Base-by-base conservation (phyloP, 1,140 invertebrate genomes). In the Sminthurinus signatus region DNA sequence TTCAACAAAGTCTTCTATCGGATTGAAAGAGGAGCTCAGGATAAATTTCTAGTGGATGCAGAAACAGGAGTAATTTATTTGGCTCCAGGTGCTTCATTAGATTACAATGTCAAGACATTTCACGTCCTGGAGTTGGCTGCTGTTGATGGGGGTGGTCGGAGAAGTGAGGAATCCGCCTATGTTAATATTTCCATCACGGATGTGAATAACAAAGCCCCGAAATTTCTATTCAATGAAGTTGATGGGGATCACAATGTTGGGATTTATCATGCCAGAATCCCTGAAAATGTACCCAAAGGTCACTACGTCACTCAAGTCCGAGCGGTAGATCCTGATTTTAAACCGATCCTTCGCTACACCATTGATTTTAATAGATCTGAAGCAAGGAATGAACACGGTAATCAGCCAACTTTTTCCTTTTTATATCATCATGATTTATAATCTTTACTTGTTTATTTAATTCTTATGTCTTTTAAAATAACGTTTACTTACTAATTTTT, bases 41-140 rank as follows among this genome's bases (percentile, higher is more conserved):
- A 96, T 74, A 96, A 96, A 78, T 98, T 97, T 76, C 84, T 90
- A 0, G 91, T 96, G 12, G 86, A 89, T 72, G 81, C 89, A 0
- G 85, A 87, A 71, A 84, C 82, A 0, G 93, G 93, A 0, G 80
- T 87, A 0, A 86, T 98, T 32, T 84, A 84, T n/a, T 86, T 95
- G 0, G 88, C 93, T 0, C 80, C 83, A 14, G 93, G 90, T 0
- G 91, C 92, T 0, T 86, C 84, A 66, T 82, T 98, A 44, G 93
- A 97, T 81, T 21, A 84, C 79, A 5, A 75, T 79, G 21, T 89
- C 89, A 66, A 64, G 56, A 67, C 44, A 12, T 71, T 60, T 25
- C 79, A 81, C 73, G 59, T 73, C 4, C 68, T 84, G 48, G 74
- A 77, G 65, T 75, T 84, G 74, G 76, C 87, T 21, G 92, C 91